Percentiles rank a stretch among this genome's conserved stretches.
These are phyloP conservation scores for Nothobranchius kuhntae DNA, from an alignment of 2,113 vertebrate genomes.

Conservation along the genomic window DNA sequence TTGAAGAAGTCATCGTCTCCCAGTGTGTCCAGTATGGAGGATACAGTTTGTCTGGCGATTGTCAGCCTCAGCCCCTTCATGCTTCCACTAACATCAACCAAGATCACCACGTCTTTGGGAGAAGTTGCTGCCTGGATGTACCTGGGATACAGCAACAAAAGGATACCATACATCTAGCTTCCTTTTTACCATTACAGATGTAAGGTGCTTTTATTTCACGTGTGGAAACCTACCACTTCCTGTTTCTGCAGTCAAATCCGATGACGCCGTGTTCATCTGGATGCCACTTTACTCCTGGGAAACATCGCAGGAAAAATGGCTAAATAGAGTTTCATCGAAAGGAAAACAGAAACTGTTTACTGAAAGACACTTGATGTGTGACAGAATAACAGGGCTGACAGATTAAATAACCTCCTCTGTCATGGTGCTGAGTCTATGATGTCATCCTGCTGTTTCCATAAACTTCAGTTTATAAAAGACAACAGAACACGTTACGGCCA, in stretches of 20 bases:
- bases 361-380: too few relatives aligned
- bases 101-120: slow-evolving; percentile 96
- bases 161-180: not conserved
- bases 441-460: too few relatives aligned
- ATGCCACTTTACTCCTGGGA: slow-evolving; percentile 95
- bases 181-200: not conserved
- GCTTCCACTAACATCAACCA: slow-evolving; percentile 96
- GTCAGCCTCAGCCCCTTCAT: slow-evolving; percentile 98
- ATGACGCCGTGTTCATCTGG: slow-evolving; percentile 98
- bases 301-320: not conserved
- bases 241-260: slow-evolving; percentile 97
- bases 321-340: too few relatives aligned
- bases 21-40: slow-evolving; percentile 96
- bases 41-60: slow-evolving; percentile 95
- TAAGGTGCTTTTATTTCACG: not conserved
- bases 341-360: not conserved
- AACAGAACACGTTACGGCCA: too few relatives aligned
- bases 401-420: too few relatives aligned
- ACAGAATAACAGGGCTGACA: too few relatives aligned
- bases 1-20: slow-evolving; percentile 99
- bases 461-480: too few relatives aligned
- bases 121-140: slow-evolving; percentile 99
- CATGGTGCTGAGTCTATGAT: too few relatives aligned
- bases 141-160: slow-evolving; percentile 72
- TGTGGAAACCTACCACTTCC: slow-evolving; percentile 87